Evolutionary conservation across 2,113 vertebrate species (phyloP).

Genomic region (Plecotus auritus): DNA sequence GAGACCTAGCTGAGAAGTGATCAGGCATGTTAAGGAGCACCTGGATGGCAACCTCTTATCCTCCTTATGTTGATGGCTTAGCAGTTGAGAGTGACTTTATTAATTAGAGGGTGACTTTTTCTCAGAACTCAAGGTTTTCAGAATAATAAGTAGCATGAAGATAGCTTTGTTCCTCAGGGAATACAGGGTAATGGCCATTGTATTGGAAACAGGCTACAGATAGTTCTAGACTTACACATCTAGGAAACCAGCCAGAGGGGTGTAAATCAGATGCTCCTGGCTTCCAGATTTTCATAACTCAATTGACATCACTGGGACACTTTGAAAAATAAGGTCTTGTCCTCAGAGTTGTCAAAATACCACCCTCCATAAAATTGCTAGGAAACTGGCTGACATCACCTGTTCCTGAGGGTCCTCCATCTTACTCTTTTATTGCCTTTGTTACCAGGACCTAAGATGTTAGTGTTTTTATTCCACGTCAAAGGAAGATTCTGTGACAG

Average conservation of each 20-base stretch:
- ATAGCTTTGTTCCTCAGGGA: not conserved
- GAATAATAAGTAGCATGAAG: not conserved
- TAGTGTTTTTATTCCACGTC: not conserved
- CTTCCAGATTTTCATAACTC: not conserved
- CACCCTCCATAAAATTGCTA: not conserved
- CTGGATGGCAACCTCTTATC: fast-evolving
- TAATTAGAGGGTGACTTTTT: not conserved
- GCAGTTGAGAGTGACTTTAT: not conserved
- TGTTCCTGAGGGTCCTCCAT: not conserved
- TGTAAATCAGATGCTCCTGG: not conserved
- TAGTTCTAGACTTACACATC: not conserved
- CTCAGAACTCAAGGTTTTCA: slow-evolving; percentile 19
- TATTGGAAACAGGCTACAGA: not conserved
- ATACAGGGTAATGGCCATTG: not conserved
- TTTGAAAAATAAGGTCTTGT: not conserved
- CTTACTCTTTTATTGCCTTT: not conserved
- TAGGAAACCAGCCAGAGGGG: not conserved
- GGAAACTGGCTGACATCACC: not conserved
- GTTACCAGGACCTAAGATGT: not conserved
- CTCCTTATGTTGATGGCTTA: not conserved
- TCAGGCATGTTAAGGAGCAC: not conserved
- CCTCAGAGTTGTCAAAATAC: not conserved
- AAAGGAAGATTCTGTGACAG: not conserved
- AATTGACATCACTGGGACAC: not conserved
- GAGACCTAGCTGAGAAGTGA: not conserved